Conservation (phyloP, 1,140 invertebrate genomes). For the Gonatopus flavifemur region DNA sequence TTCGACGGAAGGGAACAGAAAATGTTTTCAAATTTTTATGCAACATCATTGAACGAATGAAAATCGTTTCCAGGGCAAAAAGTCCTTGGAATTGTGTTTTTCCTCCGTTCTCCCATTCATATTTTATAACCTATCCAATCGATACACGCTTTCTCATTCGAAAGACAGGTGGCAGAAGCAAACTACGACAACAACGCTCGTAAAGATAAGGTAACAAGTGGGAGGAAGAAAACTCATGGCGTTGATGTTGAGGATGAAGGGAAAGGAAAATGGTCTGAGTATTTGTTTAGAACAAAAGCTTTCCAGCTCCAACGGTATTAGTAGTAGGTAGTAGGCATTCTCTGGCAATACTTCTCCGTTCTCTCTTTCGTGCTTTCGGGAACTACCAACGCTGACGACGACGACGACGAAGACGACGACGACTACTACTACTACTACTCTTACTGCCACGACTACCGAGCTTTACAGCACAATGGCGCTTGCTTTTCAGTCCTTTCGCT, state of each 20-base stretch:
- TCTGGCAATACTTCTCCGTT: slow-evolving; percentile 32
- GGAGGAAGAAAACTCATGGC: slow-evolving; percentile 4
- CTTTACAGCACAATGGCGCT: slow-evolving; percentile 53
- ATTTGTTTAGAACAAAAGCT: slow-evolving; percentile 57
- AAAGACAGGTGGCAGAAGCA: slow-evolving; percentile 28
- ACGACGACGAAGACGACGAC: slow-evolving; percentile 7
- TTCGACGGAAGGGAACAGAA: too few relatives aligned
- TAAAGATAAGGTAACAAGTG: slow-evolving; percentile 10
- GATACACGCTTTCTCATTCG: slow-evolving; percentile 32
- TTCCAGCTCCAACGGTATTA: slow-evolving; percentile 29
- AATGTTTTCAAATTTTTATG: too few relatives aligned
- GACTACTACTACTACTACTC: slow-evolving; percentile 7
- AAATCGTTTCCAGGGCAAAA: too few relatives aligned
- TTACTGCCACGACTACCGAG: slow-evolving; percentile 30
- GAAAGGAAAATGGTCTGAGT: too few relatives aligned
- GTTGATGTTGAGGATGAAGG: background rate
- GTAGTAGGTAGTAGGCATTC: slow-evolving; percentile 41
- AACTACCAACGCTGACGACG: slow-evolving; percentile 11
- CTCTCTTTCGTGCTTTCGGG: slow-evolving; percentile 34
- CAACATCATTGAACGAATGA: too few relatives aligned
- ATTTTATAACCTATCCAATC: slow-evolving; percentile 40
- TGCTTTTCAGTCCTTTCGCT: slow-evolving; percentile 53
- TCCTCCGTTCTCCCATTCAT: slow-evolving; percentile 25
- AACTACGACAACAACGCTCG: slow-evolving; percentile 13
- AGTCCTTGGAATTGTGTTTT: too few relatives aligned